phyloP scores from a whole-genome alignment of 2,888 invertebrate species.

The Agrochola lychnidis region DNA sequence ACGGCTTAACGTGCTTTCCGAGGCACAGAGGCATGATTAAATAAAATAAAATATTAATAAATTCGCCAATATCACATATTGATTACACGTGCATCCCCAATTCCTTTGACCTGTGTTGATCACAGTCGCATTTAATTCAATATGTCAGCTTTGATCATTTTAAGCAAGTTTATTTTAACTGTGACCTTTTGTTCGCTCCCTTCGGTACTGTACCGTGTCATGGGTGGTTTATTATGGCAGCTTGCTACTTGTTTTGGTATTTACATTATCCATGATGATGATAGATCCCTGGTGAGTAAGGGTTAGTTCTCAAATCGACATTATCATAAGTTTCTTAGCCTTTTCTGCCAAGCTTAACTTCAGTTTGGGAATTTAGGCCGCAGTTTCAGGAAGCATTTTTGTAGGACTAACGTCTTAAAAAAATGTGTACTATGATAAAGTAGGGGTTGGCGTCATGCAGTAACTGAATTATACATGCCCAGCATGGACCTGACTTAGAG shows the following conservation, averaged over 20 bases:
- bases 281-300: neutral
- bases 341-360: neutral
- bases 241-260: conserved; percentile 31
- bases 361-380: neutral
- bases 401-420: too few species aligned
- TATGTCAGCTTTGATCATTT: conserved; percentile 69
- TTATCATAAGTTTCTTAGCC: neutral
- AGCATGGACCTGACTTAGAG: too few species aligned
- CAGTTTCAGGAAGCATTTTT: neutral
- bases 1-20: too few species aligned
- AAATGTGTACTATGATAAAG: neutral
- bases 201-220: conserved; percentile 53
- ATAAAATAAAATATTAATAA: neutral
- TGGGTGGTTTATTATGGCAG: conserved; percentile 22
- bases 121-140: conserved; percentile 28
- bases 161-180: conserved; percentile 69
- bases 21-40: too few species aligned
- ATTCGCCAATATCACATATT: neutral
- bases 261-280: conserved; percentile 12
- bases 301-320: neutral
- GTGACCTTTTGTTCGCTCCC: conserved; percentile 69
- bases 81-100: conserved; percentile 25
- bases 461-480: neutral
- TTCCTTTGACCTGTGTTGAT: conserved; percentile 65
- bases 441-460: too few species aligned